Percentiles rank a stretch among this genome's conserved stretches.
Conservation (phyloP, 2,888 invertebrate genomes). For the Limnephilus auricula region DNA sequence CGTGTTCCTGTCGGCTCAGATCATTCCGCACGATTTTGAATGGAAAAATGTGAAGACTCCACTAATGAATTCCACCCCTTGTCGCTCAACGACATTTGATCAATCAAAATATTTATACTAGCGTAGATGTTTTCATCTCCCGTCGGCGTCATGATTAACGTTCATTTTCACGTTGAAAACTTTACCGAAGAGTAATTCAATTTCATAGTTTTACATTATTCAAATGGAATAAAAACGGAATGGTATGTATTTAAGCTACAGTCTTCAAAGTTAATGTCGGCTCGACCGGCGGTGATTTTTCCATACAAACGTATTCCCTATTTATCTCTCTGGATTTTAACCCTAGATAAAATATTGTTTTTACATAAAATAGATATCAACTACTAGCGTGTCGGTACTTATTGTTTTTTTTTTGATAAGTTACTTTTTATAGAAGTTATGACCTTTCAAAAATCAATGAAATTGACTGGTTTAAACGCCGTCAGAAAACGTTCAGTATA, state of each 20-base stretch:
- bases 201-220: neutral
- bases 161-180: slow-evolving; percentile 15
- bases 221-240: neutral
- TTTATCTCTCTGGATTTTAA: too few species aligned
- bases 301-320: too few species aligned
- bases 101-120: slow-evolving; percentile 23
- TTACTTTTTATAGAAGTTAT: too few species aligned
- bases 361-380: too few species aligned
- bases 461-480: too few species aligned
- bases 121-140: slow-evolving; percentile 5
- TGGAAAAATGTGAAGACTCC: neutral
- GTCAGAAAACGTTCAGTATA: too few species aligned
- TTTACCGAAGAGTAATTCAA: neutral
- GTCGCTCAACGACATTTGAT: slow-evolving; percentile 30
- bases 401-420: too few species aligned
- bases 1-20: neutral
- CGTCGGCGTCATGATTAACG: neutral
- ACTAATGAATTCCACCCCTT: slow-evolving; percentile 37
- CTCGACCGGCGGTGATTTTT: too few species aligned
- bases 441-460: too few species aligned
- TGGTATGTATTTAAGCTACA: neutral
- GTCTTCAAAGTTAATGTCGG: too few species aligned
- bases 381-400: too few species aligned
- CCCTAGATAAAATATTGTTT: too few species aligned
- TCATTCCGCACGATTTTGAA: slow-evolving; percentile 19